phyloP scores from a whole-genome alignment of 2,113 vertebrate species.

The Sturnira hondurensis region DNA sequence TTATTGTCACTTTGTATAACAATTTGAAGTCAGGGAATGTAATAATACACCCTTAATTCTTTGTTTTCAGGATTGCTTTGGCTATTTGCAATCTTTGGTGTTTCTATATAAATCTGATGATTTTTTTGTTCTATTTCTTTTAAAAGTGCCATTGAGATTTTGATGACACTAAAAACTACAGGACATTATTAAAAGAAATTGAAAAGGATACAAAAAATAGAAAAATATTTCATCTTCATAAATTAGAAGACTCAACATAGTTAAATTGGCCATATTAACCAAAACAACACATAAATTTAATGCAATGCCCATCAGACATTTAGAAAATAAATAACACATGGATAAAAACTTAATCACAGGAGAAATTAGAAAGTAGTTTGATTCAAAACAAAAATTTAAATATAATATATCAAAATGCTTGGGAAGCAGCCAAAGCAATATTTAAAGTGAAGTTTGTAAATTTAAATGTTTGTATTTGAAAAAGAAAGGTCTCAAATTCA shows the following conservation, averaged over 20 bases:
- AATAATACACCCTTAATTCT: neutral
- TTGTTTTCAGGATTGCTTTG: neutral
- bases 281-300: neutral
- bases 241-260: neutral
- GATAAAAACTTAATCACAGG: neutral
- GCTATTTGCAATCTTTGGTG: neutral
- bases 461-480: conserved; percentile 15
- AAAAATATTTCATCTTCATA: neutral
- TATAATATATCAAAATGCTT: neutral
- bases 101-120: neutral
- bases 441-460: neutral
- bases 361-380: conserved; percentile 16
- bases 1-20: neutral
- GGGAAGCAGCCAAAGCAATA: neutral
- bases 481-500: neutral
- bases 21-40: neutral
- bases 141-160: neutral
- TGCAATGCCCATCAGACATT: neutral
- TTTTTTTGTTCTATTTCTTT: neutral
- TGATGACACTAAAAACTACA: neutral
- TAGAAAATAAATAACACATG: conserved; percentile 2
- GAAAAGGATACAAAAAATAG: neutral
- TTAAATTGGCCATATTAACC: neutral
- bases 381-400: conserved; percentile 13
- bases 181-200: neutral